Conservation (phyloP, 2,797 vertebrate genomes). For the Sebastes trivittatus region DNA sequence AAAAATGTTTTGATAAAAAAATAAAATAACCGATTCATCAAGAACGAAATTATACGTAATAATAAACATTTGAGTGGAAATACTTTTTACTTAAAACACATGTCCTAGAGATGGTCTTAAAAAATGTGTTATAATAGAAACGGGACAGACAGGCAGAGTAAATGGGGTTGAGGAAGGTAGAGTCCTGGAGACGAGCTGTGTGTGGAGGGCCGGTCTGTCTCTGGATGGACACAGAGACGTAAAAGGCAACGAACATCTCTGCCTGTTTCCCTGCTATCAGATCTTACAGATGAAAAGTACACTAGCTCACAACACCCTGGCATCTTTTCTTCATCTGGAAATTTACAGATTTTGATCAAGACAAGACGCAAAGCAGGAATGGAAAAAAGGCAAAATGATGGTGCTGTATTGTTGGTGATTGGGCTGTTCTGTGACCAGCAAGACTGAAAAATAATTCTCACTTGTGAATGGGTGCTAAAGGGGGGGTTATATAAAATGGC, state of each 20-base stretch:
- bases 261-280: conserved; percentile 1
- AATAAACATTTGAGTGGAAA: conserved; percentile 37
- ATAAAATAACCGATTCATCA: conserved; percentile 23
- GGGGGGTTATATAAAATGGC: conserved; percentile 1
- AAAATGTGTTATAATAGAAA: conserved; percentile 42
- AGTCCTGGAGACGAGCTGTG: conserved; percentile 18
- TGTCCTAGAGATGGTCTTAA: conserved; percentile 47
- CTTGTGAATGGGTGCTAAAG: conserved; percentile 19
- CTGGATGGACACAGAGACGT: conserved; percentile 15
- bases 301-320: conserved; percentile 23
- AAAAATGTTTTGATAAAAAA: conserved; percentile 4
- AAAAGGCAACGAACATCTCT: background rate
- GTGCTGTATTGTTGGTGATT: background rate
- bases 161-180: background rate
- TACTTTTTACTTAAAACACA: conserved; percentile 64
- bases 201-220: conserved; percentile 7
- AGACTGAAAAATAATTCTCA: conserved; percentile 15
- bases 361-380: conserved; percentile 54
- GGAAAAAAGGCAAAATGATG: conserved; percentile 16
- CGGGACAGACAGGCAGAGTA: background rate
- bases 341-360: conserved; percentile 45
- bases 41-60: background rate
- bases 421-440: conserved; percentile 4
- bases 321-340: conserved; percentile 19
- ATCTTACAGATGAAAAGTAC: conserved; percentile 33